Evolutionary conservation across 2,797 vertebrate genomes (phyloP), one percentile per base, ranked within the genome.

Genomic region (Cryptoblepharus egeriae): DNA sequence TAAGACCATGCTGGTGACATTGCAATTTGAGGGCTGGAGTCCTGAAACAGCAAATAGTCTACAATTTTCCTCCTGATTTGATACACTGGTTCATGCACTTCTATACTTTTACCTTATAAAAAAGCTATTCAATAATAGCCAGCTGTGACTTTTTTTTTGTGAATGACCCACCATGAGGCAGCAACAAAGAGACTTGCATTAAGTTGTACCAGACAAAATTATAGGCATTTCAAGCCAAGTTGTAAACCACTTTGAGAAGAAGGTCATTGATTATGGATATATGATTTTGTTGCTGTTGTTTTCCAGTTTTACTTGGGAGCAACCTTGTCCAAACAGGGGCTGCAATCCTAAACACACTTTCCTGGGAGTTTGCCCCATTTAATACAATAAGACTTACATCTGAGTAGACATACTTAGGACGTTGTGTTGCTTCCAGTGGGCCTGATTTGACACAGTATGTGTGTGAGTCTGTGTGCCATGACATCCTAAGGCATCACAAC

Each of bases 341-440:
- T n/a, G n/a, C n/a, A n/a, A n/a, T n/a, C n/a, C n/a, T n/a, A n/a
- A n/a, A n/a, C n/a, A n/a, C n/a, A n/a, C n/a, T n/a, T n/a, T n/a
- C n/a, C n/a, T n/a, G n/a, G n/a, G n/a, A n/a, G n/a, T n/a, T n/a
- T n/a, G n/a, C n/a, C n/a, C n/a, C n/a, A n/a, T n/a, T n/a, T n/a
- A n/a, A n/a, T n/a, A n/a, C n/a, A n/a, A n/a, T n/a, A n/a, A n/a
- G n/a, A n/a, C n/a, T n/a, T n/a, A n/a, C n/a, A n/a, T n/a, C n/a
- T n/a, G n/a, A n/a, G n/a, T n/a, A n/a, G n/a, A n/a, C n/a, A n/a
- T n/a, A n/a, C n/a, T n/a, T n/a, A n/a, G n/a, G n/a, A 75, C 79
- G 86, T 91, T 90, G 82, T 78, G 72, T 85, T 74, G 91, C 15
- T 3, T 83, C 84, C 77, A 85, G 88, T 92, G 87, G 88, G 24